Evolutionary conservation across 1,140 invertebrate species (phyloP).

Genomic region (Drosophila tristis): DNA sequence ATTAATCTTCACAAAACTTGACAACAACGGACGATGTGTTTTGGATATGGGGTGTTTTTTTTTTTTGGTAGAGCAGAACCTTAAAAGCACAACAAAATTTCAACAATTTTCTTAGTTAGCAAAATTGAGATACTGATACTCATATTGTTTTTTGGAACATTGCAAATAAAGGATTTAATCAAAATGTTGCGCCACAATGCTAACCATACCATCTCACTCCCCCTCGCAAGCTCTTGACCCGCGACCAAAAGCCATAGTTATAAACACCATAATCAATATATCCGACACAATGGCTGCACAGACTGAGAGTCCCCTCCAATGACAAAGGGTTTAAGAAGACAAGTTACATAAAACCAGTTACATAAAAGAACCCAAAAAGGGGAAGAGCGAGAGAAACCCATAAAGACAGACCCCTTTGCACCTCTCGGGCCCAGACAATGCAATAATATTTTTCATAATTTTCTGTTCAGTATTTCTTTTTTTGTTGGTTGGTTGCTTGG

Average conservation of each 20-base stretch:
- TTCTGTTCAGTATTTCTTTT: constrained; percentile 37
- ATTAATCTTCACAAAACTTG: constrained; percentile 83
- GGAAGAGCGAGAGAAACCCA: constrained; percentile 30
- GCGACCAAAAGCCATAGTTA: constrained; percentile 5
- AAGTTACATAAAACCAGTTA: constrained; percentile 76
- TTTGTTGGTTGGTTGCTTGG: constrained; percentile 15
- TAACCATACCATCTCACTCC: too few species aligned
- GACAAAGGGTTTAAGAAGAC: constrained; percentile 35
- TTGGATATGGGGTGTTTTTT: constrained; percentile 8
- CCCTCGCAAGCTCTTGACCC: constrained; percentile 1
- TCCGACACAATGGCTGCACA: constrained; percentile 30
- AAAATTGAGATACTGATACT: too few species aligned
- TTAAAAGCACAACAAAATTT: background rate
- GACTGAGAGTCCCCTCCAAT: constrained; percentile 18
- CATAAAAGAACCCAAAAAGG: constrained; percentile 59
- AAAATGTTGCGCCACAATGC: too few species aligned
- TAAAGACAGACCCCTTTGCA: constrained; percentile 48
- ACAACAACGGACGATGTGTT: constrained; percentile 57
- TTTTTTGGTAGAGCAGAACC: background rate
- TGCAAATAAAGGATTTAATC: too few species aligned
- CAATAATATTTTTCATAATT: constrained; percentile 83
- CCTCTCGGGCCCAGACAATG: constrained; percentile 63
- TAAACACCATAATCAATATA: constrained; percentile 41
- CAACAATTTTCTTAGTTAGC: background rate
- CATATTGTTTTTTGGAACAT: too few species aligned